Evolutionary conservation across 2,888 invertebrate species (phyloP), one percentile per base, ranked within the genome.

Genomic region (Drosophila differens): DNA sequence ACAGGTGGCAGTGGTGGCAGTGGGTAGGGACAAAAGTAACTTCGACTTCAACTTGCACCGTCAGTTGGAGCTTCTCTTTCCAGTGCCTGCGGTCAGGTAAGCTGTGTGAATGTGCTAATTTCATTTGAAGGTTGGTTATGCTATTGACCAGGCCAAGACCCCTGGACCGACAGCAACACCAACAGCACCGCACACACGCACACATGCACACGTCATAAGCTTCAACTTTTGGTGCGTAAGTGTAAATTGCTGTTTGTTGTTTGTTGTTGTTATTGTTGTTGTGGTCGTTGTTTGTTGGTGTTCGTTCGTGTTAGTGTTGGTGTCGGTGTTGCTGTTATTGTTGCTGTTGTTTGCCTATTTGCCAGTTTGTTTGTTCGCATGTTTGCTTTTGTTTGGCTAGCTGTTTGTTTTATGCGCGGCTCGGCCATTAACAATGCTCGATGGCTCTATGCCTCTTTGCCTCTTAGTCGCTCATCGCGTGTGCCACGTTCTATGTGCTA

Each of bases 81-180:
- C 41, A 19, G 54, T 19, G 54, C 67, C 70, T 88, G 90, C 61
- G 84, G 91, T 83, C 89, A 89, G 84, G 89, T 90, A 90, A 90
- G 85, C 91, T 81, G 74, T 75, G 85, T 61, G 75, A 90, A 90
- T 81, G 85, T 86, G 91, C 90, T 86, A 86, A 86, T 91, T 86
- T 81, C 84, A 89, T 89, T 89, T 79, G 85, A 90, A 86, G 91
- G 91, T 86, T 83, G 86, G 91, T 90, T 89, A 90, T 85, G 91
- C 72, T 75, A 83, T 90, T 85, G 85, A 86, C 91, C 85, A 72
- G 76, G 68, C 71, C 68, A 65, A 73, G 67, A 71, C 65, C 63
- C 62, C 75, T 69, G 28, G 64, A 69, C 52, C 68, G 44, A 47
- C 39, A 16, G 7, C 39, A 49, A 41, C 60, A 33, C 10, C 16